phyloP scores from a whole-genome alignment of 2,888 invertebrate genomes.

The Pteria penguin region DNA sequence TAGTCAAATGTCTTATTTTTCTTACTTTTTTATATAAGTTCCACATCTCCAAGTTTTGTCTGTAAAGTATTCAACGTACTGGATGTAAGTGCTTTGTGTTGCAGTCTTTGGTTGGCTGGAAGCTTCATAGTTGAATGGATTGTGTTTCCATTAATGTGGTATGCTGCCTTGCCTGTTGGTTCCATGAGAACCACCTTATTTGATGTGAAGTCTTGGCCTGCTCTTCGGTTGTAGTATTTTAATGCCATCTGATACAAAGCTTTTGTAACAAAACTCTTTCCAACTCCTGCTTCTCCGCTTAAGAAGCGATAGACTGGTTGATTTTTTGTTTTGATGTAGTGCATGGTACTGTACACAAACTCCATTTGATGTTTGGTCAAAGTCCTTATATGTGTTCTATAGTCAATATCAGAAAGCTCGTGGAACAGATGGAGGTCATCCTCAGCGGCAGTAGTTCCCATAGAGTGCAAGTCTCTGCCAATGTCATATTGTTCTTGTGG shows the following conservation, averaged over 20 bases:
- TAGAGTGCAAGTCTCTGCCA: constrained; percentile 41
- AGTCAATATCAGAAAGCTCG: constrained; percentile 45
- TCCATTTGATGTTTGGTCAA: constrained; percentile 43
- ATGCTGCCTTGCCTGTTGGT: constrained; percentile 57
- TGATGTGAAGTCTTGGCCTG: constrained; percentile 35
- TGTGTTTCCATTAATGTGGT: constrained; percentile 1
- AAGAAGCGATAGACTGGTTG: constrained; percentile 44
- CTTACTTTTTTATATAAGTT: no score
- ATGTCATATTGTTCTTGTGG: constrained; percentile 34
- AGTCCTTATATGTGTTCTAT: constrained; percentile 35
- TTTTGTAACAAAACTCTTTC: constrained; percentile 46
- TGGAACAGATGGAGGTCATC: constrained; percentile 7
- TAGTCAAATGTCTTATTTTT: no score
- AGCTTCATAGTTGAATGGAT: constrained; percentile 20
- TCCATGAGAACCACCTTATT: constrained; percentile 34
- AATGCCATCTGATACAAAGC: constrained; percentile 50
- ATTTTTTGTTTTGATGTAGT: constrained; percentile 33
- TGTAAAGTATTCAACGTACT: constrained; percentile 29
- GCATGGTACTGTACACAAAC: constrained; percentile 44
- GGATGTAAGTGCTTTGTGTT: constrained; percentile 7
- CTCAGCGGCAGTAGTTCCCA: constrained; percentile 8
- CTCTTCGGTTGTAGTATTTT: constrained; percentile 39
- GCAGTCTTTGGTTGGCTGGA: constrained; percentile 28
- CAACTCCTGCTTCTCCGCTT: constrained; percentile 52
- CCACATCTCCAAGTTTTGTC: neutral